These are phyloP conservation scores for Wasmannia auropunctata DNA, from an alignment of 1,140 invertebrate genomes.

Conservation along the genomic window DNA sequence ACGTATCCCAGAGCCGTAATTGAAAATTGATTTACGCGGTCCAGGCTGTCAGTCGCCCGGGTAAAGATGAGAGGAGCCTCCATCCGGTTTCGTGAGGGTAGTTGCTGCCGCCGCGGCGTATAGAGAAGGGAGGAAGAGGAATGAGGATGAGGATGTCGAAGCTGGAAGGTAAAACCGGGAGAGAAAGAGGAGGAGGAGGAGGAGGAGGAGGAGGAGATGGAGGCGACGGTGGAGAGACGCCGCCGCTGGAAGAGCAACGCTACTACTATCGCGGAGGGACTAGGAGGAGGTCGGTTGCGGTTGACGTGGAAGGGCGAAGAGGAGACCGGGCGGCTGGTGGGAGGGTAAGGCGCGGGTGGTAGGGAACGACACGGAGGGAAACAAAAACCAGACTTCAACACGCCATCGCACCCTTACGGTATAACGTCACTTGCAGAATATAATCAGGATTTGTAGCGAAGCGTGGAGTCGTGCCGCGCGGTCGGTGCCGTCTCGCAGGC, in stretches of 20 bases:
- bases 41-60: conserved; percentile 81
- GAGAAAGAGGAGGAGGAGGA: conserved; percentile 29
- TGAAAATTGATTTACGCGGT: conserved; percentile 86
- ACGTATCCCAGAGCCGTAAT: conserved; percentile 81
- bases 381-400: conserved; percentile 85
- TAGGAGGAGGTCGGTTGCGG: conserved; percentile 62
- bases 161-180: conserved; percentile 65
- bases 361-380: conserved; percentile 71
- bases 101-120: conserved; percentile 52
- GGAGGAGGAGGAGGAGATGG: background rate
- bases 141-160: conserved; percentile 61
- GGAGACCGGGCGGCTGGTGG: conserved; percentile 16
- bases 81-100: conserved; percentile 63
- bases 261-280: conserved; percentile 35
- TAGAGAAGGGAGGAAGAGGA: conserved; percentile 44
- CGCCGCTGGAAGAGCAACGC: conserved; percentile 21
- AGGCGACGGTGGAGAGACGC: conserved; percentile 19
- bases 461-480: conserved; percentile 56
- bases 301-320: conserved; percentile 59
- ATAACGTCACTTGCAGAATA: conserved; percentile 85
- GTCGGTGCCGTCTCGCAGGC: conserved; percentile 45
- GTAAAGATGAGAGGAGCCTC: conserved; percentile 78
- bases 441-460: conserved; percentile 86
- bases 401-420: conserved; percentile 80
- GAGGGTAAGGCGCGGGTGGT: conserved; percentile 37